Conservation (phyloP, 2,888 invertebrate genomes). For the Diabrotica balteata region DNA sequence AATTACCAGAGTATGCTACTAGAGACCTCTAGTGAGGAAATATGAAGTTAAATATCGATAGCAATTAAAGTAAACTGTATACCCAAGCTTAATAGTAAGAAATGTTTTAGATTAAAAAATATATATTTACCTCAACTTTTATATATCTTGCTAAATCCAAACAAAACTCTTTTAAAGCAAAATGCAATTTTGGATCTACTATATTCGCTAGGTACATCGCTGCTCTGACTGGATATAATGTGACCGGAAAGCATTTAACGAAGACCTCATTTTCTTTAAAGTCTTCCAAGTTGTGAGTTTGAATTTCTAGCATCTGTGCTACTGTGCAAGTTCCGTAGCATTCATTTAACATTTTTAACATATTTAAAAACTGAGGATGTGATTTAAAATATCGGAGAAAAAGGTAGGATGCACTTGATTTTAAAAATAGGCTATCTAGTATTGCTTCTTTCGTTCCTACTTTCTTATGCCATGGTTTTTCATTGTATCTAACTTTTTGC, state of each 20-base stretch:
- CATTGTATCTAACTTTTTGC: background rate
- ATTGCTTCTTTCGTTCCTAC: background rate
- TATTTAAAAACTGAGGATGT: background rate
- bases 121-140: too few relatives aligned
- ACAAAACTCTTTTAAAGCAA: too few relatives aligned
- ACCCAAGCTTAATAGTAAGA: too few relatives aligned
- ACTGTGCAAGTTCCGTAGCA: background rate
- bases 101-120: too few relatives aligned
- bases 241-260: background rate
- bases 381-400: background rate
- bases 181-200: background rate
- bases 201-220: background rate
- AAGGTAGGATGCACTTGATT: background rate
- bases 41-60: too few relatives aligned
- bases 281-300: background rate
- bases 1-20: too few relatives aligned
- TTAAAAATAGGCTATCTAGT: background rate
- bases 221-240: background rate
- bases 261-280: background rate
- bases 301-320: background rate
- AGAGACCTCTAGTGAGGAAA: too few relatives aligned
- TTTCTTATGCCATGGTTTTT: background rate
- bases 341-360: background rate
- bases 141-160: too few relatives aligned
- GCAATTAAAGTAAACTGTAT: too few relatives aligned